Conservation (phyloP, 1,140 invertebrate species). For the Diabrotica virgifera region DNA sequence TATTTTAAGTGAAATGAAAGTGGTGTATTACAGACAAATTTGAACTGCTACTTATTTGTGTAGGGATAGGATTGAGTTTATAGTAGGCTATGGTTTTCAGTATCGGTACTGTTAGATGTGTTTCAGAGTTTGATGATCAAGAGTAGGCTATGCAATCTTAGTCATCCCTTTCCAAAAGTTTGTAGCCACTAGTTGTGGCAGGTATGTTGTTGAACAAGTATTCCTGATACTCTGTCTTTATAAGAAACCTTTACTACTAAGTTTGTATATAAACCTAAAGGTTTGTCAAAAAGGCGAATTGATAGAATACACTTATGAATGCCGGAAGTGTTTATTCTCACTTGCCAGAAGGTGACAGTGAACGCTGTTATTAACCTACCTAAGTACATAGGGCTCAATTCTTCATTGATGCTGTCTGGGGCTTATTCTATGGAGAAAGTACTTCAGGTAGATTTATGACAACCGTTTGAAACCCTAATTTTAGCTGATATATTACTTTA, state of each 20-base stretch:
- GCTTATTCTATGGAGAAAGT: conserved; percentile 34
- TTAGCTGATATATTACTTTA: conserved; percentile 18
- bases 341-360: conserved; percentile 6
- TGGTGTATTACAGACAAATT: conserved; percentile 7
- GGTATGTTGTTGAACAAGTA: conserved; percentile 4
- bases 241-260: too few relatives aligned
- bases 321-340: background rate
- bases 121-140: conserved; percentile 26
- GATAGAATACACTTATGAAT: background rate
- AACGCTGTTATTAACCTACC: conserved; percentile 42
- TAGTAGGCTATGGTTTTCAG: conserved; percentile 3
- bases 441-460: conserved; percentile 33
- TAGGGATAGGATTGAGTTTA: conserved; percentile 8
- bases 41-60: conserved; percentile 13
- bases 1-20: background rate
- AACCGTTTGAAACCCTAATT: conserved; percentile 11
- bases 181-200: conserved; percentile 19
- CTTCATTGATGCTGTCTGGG: conserved; percentile 42
- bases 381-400: conserved; percentile 47
- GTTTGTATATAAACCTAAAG: background rate
- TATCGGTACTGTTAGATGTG: conserved; percentile 13
- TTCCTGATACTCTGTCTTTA: too few relatives aligned
- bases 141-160: conserved; percentile 33
- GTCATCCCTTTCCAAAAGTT: conserved; percentile 26
- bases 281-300: background rate